phyloP scores from a whole-genome alignment of 1,140 invertebrate genomes.

The Tetragonula clypearis region DNA sequence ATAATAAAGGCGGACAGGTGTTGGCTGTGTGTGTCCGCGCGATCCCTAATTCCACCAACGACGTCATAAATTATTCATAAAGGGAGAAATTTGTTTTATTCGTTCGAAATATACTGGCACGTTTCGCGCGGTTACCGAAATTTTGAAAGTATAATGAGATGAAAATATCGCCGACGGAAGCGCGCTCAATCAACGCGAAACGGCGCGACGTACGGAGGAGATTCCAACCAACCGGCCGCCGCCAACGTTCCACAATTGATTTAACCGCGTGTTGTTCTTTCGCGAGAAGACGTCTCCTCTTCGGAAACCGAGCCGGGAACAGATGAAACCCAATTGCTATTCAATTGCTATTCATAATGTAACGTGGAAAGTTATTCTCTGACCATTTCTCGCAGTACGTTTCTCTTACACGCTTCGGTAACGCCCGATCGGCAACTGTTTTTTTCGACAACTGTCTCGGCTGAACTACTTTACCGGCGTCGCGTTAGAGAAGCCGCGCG shows the following conservation, averaged over 20 bases:
- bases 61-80: slow-evolving; percentile 48
- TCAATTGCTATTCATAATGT: neutral
- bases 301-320: too few relatives aligned
- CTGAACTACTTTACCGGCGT: too few relatives aligned
- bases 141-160: slow-evolving; percentile 47
- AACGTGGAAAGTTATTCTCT: too few relatives aligned
- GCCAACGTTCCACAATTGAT: neutral
- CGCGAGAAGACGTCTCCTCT: neutral
- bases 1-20: slow-evolving; percentile 40
- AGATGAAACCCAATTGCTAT: neutral
- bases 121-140: slow-evolving; percentile 15
- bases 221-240: neutral
- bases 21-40: slow-evolving; percentile 3
- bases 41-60: slow-evolving; percentile 43
- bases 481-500: too few relatives aligned
- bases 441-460: too few relatives aligned
- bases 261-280: neutral
- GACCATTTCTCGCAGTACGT: too few relatives aligned
- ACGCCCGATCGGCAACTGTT: too few relatives aligned
- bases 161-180: slow-evolving; percentile 41
- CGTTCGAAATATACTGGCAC: slow-evolving; percentile 31
- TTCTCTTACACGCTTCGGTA: too few relatives aligned
- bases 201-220: neutral
- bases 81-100: slow-evolving; percentile 44
- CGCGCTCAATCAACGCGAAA: slow-evolving; percentile 20